Evolutionary conservation across 2,797 vertebrate species (phyloP), one percentile per base, ranked within the genome.

Genomic region (Anomalospiza imberbis): DNA sequence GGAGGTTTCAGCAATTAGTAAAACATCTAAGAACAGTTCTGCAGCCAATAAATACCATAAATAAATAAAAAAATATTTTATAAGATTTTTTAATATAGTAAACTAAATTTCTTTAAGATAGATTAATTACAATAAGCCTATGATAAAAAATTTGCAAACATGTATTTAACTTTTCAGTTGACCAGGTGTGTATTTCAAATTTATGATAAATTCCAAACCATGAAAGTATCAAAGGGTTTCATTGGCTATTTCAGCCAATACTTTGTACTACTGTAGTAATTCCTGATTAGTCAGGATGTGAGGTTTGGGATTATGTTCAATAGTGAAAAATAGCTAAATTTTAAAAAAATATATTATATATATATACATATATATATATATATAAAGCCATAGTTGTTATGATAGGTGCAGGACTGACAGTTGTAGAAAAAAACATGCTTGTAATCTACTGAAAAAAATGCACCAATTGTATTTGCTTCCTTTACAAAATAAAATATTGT

Each of bases 401-500:
- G 13, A 40, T 25, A 86, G 32, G 5, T 77, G 21, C 44, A 34
- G 4, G 11, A 81, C 17, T 57, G 26, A 48, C 9, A 60, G 10
- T 3, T 67, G 12, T 31, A 65, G 26, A 76, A 92, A 89, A 11
- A 24, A 79, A 6, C 1, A 51, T 32, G 13, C 3, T 36, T 74
- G 3, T 21, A 10, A 45, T 74, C 71, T 45, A 57, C 24, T 22
- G 32, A 50, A 91, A 88, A 83, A 85, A 80, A 54, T 6, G 1
- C 18, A 87, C 17, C 34, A 48, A 44, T 48, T 45, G 15, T 67
- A 55, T 88, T 89, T 85, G 3, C 8, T 95, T 95, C 82, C 84
- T 71, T 78, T 66, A 48, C 19, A 77, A 66, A 93, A 90, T 45
- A 93, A 66, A 90, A 88, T 85, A 50, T 24, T 82, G 16, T 65